Percentiles rank a stretch among this genome's conserved stretches.
Conservation (phyloP, 2,888 invertebrate species). For the Meiosimyza platycephala region DNA sequence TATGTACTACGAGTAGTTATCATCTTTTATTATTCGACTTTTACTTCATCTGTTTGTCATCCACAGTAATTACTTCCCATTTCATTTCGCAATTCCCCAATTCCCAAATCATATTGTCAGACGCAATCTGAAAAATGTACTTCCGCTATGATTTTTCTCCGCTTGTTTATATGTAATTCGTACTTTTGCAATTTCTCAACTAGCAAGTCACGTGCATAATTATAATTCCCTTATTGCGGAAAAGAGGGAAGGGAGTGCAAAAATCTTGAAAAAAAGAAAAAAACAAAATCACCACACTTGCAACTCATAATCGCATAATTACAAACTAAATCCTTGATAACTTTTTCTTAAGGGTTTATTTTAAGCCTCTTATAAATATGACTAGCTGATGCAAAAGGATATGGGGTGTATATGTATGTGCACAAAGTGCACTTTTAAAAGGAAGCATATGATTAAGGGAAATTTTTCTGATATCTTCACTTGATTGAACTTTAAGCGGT, state of each 20-base stretch:
- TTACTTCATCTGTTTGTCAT: background rate
- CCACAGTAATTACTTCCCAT: background rate
- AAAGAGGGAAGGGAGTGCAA: no score
- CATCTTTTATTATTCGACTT: background rate
- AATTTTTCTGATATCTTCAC: no score
- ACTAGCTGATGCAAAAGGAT: no score
- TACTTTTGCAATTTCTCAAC: background rate
- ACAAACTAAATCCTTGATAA: conserved; percentile 33
- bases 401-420: no score
- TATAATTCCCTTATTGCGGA: background rate
- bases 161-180: background rate
- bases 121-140: no score
- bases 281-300: conserved; percentile 1
- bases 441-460: no score
- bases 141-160: background rate
- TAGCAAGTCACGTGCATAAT: conserved; percentile 32
- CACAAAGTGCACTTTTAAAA: no score
- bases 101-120: no score
- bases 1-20: no score
- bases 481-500: no score
- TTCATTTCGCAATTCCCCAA: no score
- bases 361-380: background rate
- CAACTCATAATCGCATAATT: conserved; percentile 32
- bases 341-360: background rate
- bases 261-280: background rate